Base-by-base conservation (phyloP, 2,888 invertebrate species). In the Dascillus cervinus region DNA sequence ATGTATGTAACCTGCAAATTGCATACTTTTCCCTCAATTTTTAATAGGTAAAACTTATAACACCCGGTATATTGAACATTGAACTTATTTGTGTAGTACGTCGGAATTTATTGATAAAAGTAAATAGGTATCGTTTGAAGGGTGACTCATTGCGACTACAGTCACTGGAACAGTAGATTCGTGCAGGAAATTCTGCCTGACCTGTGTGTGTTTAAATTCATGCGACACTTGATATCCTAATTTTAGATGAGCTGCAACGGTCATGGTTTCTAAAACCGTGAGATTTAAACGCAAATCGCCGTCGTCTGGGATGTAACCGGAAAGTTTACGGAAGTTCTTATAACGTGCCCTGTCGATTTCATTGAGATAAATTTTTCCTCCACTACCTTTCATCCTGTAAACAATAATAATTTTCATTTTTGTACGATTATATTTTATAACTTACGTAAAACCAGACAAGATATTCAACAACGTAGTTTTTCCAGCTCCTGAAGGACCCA, bases 401-500 rank as follows among this genome's bases (percentile, higher is more conserved):
- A 12, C 8, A 3, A n/a, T n/a, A n/a, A n/a, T n/a, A n/a, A n/a
- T n/a, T 11, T 8, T 24, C 8, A 3, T 11, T 8, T 17, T 6
- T 8, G 5, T 4, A 4, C 4, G 4, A 6, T 17, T 17, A 17
- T 17, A 6, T 9, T 1, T n/a, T 8, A n/a, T n/a, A 20, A 26
- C 64, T 62, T 52, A 65, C 57, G 85, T 79, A 69, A 87, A 94
- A 24, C 94, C 94, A 0, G 94, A 91, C 2, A 94, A 68, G 1
- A 91, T 82, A 59, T 94, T 91, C 47, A 94, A 75, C 2, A 94
- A 71, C 0, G 92, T 90, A 1, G 90, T 90, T 67, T 95, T 95
- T 29, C 94, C 89, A 1, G 89, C 92, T 0, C 95, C 95, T 0
- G 92, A 92, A 1, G 95, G 95, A 0, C 95, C 95, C 94, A 96